These are phyloP conservation scores for Passer domesticus DNA, from an alignment of 2,113 vertebrate species.

Conservation along the genomic window DNA sequence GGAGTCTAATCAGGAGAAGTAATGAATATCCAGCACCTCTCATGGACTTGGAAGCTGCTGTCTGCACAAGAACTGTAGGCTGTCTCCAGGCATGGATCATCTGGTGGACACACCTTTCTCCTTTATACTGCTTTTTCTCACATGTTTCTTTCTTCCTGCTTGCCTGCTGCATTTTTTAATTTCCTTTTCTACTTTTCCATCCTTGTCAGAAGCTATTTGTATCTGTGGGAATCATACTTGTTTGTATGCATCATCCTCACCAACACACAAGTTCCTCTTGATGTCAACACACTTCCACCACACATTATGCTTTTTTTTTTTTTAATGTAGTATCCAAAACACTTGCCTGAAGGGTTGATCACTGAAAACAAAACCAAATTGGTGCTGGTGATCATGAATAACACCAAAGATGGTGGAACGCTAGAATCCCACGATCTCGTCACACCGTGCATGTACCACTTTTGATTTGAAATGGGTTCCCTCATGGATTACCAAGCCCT, in stretches of 20 bases:
- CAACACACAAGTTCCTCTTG: not conserved
- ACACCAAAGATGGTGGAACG: not conserved
- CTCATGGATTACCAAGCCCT: not conserved
- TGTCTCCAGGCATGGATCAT: not conserved
- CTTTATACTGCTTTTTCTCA: not conserved
- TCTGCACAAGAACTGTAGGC: not conserved
- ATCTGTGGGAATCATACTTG: not conserved
- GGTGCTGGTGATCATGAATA: not conserved
- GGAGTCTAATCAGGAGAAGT: not conserved
- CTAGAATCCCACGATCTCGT: fast-evolving
- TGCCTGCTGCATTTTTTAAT: not conserved
- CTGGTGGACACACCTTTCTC: not conserved
- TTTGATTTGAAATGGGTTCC: not conserved
- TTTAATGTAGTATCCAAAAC: not conserved
- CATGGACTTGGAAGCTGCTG: not conserved
- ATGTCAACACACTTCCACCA: not conserved
- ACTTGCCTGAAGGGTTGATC: not conserved
- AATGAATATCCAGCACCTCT: not conserved
- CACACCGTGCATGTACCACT: not conserved
- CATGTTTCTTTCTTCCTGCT: not conserved
- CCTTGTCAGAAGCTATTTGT: not conserved
- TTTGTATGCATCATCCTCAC: not conserved
- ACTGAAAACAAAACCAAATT: not conserved
- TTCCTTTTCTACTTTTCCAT: not conserved
- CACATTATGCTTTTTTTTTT: not conserved